Evolutionary conservation across 2,797 vertebrate genomes (phyloP), one percentile per base, ranked within the genome.

Genomic region (Ceryle rudis): DNA sequence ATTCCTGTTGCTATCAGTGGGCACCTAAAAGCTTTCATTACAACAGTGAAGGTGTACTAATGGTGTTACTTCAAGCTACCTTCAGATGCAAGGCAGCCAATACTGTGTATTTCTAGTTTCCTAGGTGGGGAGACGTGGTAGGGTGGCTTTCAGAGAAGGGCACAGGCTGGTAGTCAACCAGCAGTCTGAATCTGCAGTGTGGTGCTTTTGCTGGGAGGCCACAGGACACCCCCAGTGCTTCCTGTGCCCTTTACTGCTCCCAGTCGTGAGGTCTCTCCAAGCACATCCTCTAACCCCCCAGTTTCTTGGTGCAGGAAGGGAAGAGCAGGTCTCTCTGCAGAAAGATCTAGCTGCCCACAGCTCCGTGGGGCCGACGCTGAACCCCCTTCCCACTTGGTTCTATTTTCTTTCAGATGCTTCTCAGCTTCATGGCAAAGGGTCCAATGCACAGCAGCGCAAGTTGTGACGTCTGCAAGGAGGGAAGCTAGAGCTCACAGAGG

Each of bases 391-490:
- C 85, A 94, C 75, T 84, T 85, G 71, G 31, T 85, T 97, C 95
- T 80, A 1, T 93, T 94, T 75, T 92, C 93, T 97, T 98, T 49
- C 97, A 98, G 98, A 98, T 97, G 93, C 97, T 71, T 93, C 98
- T 94, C 98, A 98, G 90, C 97, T 98, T 87, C 98, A 98, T 0
- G 93, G 98, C 78, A 98, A 98, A 97, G 98, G 98, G 85, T 94
- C 98, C 86, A 94, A 74, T 11, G 94, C 97, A 22, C 97, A 98
- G 71, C 97, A 97, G 47, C 97, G 98, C 93, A 98, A 98, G 86
- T 98, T 98, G 96, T 98, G 98, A 98, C 65, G 0, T 75, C 95
- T 96, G 91, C 61, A 6, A 82, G 86, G 94, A 91, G 94, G 96
- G 85, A 90, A 96, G 81, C 91, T 67, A 39, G 62, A 82, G 25